Conservation (phyloP, 2,113 vertebrate genomes). For the Atrichornis clamosus region DNA sequence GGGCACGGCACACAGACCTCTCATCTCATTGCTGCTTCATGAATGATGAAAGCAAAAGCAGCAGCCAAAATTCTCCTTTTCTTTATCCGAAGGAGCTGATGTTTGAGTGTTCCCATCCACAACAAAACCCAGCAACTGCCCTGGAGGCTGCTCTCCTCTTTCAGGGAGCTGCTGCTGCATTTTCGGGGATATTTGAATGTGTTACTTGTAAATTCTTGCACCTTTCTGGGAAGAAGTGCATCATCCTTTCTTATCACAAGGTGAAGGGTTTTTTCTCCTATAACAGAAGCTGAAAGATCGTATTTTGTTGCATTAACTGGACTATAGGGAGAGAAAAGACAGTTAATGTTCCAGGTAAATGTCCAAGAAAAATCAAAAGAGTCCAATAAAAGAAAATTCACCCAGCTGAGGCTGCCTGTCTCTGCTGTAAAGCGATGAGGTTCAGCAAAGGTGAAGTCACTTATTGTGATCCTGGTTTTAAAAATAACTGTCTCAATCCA, state of each 20-base stretch:
- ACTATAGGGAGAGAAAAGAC: neutral
- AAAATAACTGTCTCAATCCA: neutral
- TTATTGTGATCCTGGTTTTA: slow-evolving; percentile 16
- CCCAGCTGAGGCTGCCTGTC: slow-evolving; percentile 30
- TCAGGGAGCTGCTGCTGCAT: neutral
- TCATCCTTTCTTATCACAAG: neutral
- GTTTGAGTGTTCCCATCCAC: neutral
- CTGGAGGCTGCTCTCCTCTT: neutral
- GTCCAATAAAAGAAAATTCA: slow-evolving; percentile 38
- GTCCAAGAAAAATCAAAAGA: slow-evolving; percentile 48
- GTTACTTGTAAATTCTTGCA: neutral
- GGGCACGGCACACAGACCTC: neutral
- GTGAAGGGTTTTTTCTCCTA: neutral
- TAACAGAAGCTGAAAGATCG: neutral
- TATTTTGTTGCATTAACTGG: neutral
- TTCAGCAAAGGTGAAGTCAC: slow-evolving; percentile 25
- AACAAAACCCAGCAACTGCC: neutral
- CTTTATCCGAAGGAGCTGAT: neutral
- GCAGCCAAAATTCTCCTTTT: neutral
- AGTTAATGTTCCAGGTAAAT: slow-evolving; percentile 12
- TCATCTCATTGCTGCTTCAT: neutral
- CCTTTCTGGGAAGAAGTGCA: neutral
- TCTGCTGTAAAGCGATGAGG: slow-evolving; percentile 15
- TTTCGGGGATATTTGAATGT: neutral
- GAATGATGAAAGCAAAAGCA: neutral